Conservation (phyloP, 2,888 invertebrate genomes). For the Agrotis clavis region DNA sequence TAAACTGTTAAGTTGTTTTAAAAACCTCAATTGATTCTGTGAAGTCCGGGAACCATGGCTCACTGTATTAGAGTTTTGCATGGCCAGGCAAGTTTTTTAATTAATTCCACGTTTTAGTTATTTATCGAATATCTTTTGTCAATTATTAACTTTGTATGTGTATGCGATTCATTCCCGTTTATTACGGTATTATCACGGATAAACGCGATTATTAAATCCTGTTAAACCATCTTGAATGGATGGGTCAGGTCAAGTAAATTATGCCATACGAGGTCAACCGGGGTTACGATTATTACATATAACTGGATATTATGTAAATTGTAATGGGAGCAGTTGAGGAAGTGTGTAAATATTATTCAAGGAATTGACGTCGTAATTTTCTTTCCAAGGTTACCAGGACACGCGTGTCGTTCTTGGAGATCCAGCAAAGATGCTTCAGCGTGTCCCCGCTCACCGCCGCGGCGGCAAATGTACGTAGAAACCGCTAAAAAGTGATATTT, state of each 20-base stretch:
- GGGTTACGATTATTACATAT: slow-evolving; percentile 57
- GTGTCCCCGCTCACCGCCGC: slow-evolving; percentile 94
- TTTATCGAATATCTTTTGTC: slow-evolving; percentile 22
- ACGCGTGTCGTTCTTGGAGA: slow-evolving; percentile 89
- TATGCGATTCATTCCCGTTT: slow-evolving; percentile 66
- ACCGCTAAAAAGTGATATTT: slow-evolving; percentile 68
- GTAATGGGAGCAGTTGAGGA: slow-evolving; percentile 15
- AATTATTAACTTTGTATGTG: slow-evolving; percentile 24
- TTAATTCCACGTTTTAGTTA: slow-evolving; percentile 71
- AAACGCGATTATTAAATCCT: slow-evolving; percentile 65
- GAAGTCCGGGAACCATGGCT: slow-evolving; percentile 92
- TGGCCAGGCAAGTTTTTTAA: slow-evolving; percentile 92
- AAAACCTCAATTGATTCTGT: slow-evolving; percentile 73
- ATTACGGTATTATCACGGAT: slow-evolving; percentile 78
- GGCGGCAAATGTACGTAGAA: slow-evolving; percentile 92
- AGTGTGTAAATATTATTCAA: background rate
- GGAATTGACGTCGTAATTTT: slow-evolving; percentile 48
- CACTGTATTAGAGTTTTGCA: slow-evolving; percentile 95
- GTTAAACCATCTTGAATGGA: slow-evolving; percentile 78
- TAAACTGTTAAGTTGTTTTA: slow-evolving; percentile 71
- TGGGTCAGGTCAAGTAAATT: slow-evolving; percentile 79
- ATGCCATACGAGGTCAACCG: slow-evolving; percentile 76
- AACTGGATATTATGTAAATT: slow-evolving; percentile 49
- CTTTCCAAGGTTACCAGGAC: slow-evolving; percentile 91
- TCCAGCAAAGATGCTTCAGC: slow-evolving; percentile 96